These are phyloP conservation scores for Chionis minor DNA, from an alignment of 2,113 vertebrate genomes.

Conservation along the genomic window DNA sequence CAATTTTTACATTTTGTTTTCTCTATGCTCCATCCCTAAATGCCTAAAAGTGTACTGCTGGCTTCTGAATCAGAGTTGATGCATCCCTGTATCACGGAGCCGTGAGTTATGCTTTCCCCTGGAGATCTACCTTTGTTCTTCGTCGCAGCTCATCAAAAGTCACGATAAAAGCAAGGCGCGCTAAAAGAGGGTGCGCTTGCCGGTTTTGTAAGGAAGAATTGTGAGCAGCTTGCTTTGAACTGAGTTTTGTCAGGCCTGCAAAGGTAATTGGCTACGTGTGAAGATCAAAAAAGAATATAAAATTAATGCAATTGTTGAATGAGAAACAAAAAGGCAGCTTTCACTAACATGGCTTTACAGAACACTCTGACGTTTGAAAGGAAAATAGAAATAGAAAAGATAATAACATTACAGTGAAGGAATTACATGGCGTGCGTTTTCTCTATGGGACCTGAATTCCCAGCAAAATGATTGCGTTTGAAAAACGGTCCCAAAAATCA, in stretches of 20 bases:
- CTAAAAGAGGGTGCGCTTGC: neutral
- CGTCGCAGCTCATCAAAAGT: neutral
- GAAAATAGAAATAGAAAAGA: neutral
- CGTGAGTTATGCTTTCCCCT: neutral
- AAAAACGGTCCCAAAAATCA: neutral
- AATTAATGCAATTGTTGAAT: neutral
- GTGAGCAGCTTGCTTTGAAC: neutral
- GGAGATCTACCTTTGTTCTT: neutral
- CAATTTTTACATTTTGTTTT: neutral
- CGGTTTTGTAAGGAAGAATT: neutral
- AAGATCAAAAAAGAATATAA: neutral
- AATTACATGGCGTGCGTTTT: neutral
- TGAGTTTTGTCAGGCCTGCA: neutral
- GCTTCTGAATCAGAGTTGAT: neutral
- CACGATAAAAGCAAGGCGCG: neutral
- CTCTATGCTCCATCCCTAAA: neutral
- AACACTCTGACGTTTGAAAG: neutral
- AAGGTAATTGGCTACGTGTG: neutral
- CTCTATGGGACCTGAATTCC: neutral
- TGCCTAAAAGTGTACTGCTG: neutral
- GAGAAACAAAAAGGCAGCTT: neutral
- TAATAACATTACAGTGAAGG: neutral
- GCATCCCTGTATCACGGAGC: neutral
- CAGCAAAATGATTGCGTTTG: neutral
- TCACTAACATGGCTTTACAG: neutral